Evolutionary conservation across 2,113 vertebrate genomes (phyloP).

Genomic region (Tetrao urogallus): DNA sequence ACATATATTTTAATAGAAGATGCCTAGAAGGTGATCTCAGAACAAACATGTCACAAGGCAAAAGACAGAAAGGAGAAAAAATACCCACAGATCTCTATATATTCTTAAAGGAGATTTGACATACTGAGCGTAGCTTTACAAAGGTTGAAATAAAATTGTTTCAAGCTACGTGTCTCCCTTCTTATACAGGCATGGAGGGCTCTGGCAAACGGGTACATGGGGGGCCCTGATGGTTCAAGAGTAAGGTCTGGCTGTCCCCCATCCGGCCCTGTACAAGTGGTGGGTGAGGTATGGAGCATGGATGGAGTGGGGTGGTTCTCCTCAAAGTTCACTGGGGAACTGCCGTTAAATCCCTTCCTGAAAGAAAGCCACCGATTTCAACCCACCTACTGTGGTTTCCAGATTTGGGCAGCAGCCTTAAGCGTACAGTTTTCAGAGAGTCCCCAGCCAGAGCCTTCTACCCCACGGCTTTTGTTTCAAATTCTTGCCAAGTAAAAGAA

Average conservation of each 20-base stretch:
- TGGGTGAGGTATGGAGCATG: neutral
- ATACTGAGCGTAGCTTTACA: neutral
- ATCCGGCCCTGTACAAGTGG: neutral
- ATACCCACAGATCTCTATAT: neutral
- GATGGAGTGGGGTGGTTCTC: neutral
- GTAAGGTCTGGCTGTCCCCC: neutral
- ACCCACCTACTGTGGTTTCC: neutral
- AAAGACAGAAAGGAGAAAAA: constrained; percentile 28
- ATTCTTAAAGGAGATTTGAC: constrained; percentile 30
- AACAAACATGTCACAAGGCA: constrained; percentile 58
- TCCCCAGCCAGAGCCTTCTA: neutral
- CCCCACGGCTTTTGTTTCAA: neutral
- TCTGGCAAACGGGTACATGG: neutral
- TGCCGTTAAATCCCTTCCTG: neutral
- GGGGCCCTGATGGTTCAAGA: neutral
- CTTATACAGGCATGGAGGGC: neutral
- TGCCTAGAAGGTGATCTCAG: constrained; percentile 70
- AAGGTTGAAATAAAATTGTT: constrained; percentile 31
- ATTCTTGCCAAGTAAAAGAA: constrained; percentile 37
- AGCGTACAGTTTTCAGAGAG: neutral
- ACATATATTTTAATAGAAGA: constrained; percentile 66
- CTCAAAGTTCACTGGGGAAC: neutral
- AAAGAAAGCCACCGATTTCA: neutral
- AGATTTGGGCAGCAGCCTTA: neutral
- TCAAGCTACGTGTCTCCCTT: constrained; percentile 36